Evolutionary conservation across 2,113 vertebrate species (phyloP).

Genomic region (Carassius auratus): DNA sequence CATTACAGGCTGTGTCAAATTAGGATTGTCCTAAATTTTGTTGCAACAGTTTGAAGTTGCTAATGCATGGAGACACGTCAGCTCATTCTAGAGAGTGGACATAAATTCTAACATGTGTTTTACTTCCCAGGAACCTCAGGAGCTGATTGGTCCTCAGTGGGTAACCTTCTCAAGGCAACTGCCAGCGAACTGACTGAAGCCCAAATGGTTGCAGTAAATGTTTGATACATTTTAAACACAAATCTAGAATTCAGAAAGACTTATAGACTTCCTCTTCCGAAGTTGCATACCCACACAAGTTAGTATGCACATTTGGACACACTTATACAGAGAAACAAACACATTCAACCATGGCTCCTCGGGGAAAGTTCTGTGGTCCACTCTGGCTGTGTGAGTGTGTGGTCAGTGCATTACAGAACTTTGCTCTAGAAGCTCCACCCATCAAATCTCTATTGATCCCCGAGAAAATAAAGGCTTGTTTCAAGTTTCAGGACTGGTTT

Average conservation of each 20-base stretch:
- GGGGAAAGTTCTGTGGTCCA: slow-evolving; percentile 61
- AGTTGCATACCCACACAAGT: background rate
- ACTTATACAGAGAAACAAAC: background rate
- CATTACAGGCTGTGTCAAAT: background rate
- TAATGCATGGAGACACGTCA: slow-evolving; percentile 28
- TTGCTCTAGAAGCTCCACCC: slow-evolving; percentile 53
- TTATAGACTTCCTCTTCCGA: background rate
- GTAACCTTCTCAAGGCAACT: background rate
- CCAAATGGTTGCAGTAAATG: background rate
- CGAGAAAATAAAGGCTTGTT: background rate
- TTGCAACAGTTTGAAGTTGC: background rate
- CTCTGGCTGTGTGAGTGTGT: slow-evolving; percentile 56
- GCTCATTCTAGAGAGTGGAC: slow-evolving; percentile 3
- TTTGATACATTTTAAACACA: background rate
- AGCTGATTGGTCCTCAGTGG: slow-evolving; percentile 22
- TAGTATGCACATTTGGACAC: background rate
- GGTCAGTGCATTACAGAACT: slow-evolving; percentile 66
- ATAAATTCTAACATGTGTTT: slow-evolving; percentile 51
- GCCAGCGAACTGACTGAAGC: background rate
- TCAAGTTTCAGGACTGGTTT: background rate
- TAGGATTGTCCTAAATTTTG: background rate
- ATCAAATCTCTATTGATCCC: background rate
- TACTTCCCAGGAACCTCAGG: slow-evolving; percentile 40
- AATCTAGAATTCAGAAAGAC: background rate
- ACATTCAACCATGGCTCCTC: slow-evolving; percentile 40